Base-by-base conservation (phyloP, 2,797 vertebrate species). In the Hephaestus fuliginosus region DNA sequence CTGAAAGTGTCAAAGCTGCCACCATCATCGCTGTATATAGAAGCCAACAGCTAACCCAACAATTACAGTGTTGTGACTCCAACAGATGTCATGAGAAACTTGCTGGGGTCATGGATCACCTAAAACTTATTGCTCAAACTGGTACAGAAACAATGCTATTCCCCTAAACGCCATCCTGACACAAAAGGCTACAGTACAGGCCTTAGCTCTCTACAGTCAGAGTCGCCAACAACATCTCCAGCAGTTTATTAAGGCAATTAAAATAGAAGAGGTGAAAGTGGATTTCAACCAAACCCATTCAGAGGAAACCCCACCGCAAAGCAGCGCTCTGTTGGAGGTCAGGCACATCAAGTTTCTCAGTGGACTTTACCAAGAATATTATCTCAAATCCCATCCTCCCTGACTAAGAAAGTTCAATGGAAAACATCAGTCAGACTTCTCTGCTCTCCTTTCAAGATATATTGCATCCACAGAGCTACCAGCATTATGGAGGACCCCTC, bases 361-460 rank as follows among this genome's bases (percentile, higher is more conserved):
- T 39, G 28, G 22, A 41, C 46, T 10, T 25, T 41, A 62, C 14
- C 48, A 7, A 41, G 13, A 2, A 48, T 49, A 11, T 55, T n/a
- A 46, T 6, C 44, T 36, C 25, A 36, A 18, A 70, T 56, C 52
- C 20, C 57, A 48, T 56, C n/a, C 11, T 46, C 15, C 7, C 43
- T 44, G 33, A 36, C 33, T 36, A 36, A 36, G 33, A 36, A 36
- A 36, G 33, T 36, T 36, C 33, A 36, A 36, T 36, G 33, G 33
- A 70, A 49, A 65, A 48, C 56, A 67, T 20, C 28, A 13, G 18
- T 11, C 36, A 68, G 8, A 55, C 15, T 28, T n/a, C 63, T 66
- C 41, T 18, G 14, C 28, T 46, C 15, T 41, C 18, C 7, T 7
- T 43, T 51, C 44, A 49, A 53, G 30, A 58, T 3, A 36, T 48